Base-by-base conservation (phyloP, 2,888 invertebrate genomes). In the Drosophila subquinaria region DNA sequence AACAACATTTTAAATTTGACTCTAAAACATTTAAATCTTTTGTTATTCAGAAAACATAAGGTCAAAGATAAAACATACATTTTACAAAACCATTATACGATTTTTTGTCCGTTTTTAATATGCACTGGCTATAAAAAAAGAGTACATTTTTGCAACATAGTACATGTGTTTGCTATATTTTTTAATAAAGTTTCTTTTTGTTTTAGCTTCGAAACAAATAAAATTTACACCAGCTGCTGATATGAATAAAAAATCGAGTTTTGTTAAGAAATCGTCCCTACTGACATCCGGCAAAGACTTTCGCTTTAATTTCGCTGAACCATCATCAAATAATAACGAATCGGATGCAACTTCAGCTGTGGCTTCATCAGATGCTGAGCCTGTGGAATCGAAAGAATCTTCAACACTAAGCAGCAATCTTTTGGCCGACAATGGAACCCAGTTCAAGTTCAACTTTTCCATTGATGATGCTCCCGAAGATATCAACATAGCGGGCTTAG, bases 361-460 rank as follows among this genome's bases (percentile, higher is more conserved):
- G 6, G 35, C 15, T 10, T 9, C 45, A 33, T 48, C 30, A 13
- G 60, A 1, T 17, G 13, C 91, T 91, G 40, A 61, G 10, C 27
- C 70, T 57, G 47, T 13, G 11, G 8, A 45, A n/a, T 11, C 33
- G 6, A 15, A 20, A 8, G 47, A 57, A 8, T 45, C 36, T 3
- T 20, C 61, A 48, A 67, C 42, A n/a, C 40, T 56, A 2, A 69
- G 42, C 30, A 53, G 57, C 51, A 76, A 47, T 1, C 65, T 73
- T 4, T 27, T 53, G 9, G 11, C 40, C 64, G 83, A 9, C 73
- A 75, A 68, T 23, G 93, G 93, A 73, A 93, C 94, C 70, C 93
- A 93, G 65, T 96, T 96, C 92, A 95, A 94, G 90, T 96, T 96
- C 93, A 95, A 95, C 93, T 96, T 96, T 93, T 85, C 92, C 20